Evolutionary conservation across 2,797 vertebrate genomes (phyloP).

Genomic region (Gambelia wislizenii): DNA sequence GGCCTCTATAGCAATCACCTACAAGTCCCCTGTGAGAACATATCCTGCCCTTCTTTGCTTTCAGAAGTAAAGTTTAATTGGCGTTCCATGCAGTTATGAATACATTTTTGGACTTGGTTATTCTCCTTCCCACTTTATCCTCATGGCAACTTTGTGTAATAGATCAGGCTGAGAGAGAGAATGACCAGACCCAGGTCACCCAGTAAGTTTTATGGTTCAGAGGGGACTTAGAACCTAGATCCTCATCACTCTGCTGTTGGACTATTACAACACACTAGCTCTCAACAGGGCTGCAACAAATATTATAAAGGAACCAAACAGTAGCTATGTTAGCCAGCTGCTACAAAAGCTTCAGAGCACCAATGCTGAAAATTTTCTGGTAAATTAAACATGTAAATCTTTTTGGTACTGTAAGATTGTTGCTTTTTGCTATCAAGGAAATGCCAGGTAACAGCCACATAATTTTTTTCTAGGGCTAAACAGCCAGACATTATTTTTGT

Average conservation of each 20-base stretch:
- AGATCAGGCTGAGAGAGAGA: background rate
- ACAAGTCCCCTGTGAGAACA: background rate
- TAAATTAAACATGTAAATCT: background rate
- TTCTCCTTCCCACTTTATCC: background rate
- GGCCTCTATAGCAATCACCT: background rate
- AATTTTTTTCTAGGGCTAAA: background rate
- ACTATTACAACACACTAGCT: background rate
- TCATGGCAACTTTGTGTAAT: background rate
- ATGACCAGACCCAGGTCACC: background rate
- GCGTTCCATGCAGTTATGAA: background rate
- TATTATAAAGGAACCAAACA: background rate
- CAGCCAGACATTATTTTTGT: background rate
- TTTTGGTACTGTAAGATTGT: background rate
- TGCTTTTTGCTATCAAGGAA: background rate
- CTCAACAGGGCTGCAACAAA: background rate
- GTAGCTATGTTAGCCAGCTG: background rate
- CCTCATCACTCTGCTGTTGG: background rate
- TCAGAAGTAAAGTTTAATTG: background rate
- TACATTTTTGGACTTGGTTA: too few species aligned
- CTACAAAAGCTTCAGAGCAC: background rate
- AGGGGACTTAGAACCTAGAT: background rate
- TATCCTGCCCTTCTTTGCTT: too few species aligned
- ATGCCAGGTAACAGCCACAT: background rate
- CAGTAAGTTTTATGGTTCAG: background rate
- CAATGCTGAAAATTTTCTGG: background rate